Base-by-base conservation (phyloP, 2,113 vertebrate genomes). In the Myocastor coypus region DNA sequence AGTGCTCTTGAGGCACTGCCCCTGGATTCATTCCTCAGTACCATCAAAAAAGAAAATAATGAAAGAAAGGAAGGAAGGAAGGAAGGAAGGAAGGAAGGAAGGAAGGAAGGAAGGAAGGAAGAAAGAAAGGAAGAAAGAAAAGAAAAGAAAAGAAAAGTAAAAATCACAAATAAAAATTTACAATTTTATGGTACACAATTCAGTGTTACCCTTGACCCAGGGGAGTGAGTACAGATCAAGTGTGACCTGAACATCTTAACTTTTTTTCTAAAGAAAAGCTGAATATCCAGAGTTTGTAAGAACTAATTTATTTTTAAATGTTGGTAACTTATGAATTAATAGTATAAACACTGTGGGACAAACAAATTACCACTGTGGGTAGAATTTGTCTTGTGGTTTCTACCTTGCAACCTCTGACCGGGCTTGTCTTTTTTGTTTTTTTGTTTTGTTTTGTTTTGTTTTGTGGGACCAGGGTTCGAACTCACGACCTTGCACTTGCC, bases 301-400 rank as follows among this genome's bases (percentile, higher is more conserved):
- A 94, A 85, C 69, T 91, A 42, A 50, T 84, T 96, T 83, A 61
- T 90, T 94, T 96, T 96, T 80, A 94, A 95, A 77, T 87, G 64
- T 95, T 97, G 57, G n/a, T 59, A 92, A 20, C 17, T 77, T 95
- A 77, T 22, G 57, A 96, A 84, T 95, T 97, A 32, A 68, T 93
- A 77, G 83, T 96, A 63, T 81, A 92, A 93, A 81, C 7, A 55
- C 55, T 83, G n/a, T 78, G 84, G 95, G 46, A 50, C 42, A 89
- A 92, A 89, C 75, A 94, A 2, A 87, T 89, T 61, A 84, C 77
- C 32, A 42, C 46, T 37, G n/a, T 77, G 69, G 95, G 46, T 63
- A 94, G 55, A 85, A 93, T 96, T 96, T 93, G 46, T 94, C 91
- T 92, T 94, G 81, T 95, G 96, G 68, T 87, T 96, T 59, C 63